A percentile compares a stretch with the other conserved stretches of the same genome.
Conservation (phyloP, 2,888 invertebrate species). For the Leptinotarsa juncta region DNA sequence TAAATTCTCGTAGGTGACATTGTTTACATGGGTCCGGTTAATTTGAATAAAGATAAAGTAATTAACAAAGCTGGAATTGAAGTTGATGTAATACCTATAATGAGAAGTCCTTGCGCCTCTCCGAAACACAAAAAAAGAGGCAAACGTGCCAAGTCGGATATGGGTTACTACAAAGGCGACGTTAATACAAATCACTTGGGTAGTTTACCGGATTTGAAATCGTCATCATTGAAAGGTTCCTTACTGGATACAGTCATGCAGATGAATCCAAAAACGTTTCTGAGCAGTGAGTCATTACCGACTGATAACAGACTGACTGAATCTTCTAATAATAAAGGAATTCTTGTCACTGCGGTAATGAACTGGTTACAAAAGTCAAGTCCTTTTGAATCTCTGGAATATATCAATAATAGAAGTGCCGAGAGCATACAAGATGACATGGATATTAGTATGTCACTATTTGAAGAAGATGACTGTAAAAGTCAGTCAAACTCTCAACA, state of each 20-base stretch:
- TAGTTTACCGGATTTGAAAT: constrained; percentile 62
- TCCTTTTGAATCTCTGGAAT: constrained; percentile 58
- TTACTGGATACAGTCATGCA: constrained; percentile 59
- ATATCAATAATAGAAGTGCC: constrained; percentile 50
- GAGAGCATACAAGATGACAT: constrained; percentile 50
- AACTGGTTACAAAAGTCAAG: constrained; percentile 62
- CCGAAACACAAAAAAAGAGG: constrained; percentile 56
- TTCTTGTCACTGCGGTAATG: constrained; percentile 61
- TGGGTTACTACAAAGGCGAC: constrained; percentile 58
- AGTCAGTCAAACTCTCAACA: constrained; percentile 40
- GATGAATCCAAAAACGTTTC: constrained; percentile 59
- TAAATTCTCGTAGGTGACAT: constrained; percentile 62
- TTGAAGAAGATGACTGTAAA: constrained; percentile 53
- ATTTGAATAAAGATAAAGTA: constrained; percentile 66
- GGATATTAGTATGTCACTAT: constrained; percentile 53
- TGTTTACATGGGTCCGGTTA: constrained; percentile 66
- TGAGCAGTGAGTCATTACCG: constrained; percentile 60
- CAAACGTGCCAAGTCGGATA: constrained; percentile 60
- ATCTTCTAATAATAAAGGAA: constrained; percentile 59
- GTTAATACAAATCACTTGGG: constrained; percentile 56
- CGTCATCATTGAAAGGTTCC: constrained; percentile 51
- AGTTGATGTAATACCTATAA: constrained; percentile 65
- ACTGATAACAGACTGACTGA: constrained; percentile 51
- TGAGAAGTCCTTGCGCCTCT: constrained; percentile 63
- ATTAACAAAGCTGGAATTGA: constrained; percentile 71